A percentile compares a stretch with the other conserved stretches of the same genome.
Evolutionary conservation across 2,797 vertebrate genomes (phyloP).

Genomic region (Oreochromis grahami): DNA sequence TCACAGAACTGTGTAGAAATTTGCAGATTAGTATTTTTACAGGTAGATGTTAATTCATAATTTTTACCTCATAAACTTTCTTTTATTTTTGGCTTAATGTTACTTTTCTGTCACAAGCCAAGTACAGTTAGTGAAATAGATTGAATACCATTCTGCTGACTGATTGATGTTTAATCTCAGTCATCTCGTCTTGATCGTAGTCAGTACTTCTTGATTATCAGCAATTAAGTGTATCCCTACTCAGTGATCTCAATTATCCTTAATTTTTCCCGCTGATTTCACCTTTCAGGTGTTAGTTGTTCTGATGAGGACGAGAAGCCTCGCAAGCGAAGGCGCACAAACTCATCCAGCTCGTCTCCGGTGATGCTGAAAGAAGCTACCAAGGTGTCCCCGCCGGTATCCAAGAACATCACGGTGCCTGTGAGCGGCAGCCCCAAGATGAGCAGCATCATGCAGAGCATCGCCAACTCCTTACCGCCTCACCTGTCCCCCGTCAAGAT

Average conservation of each 20-base stretch:
- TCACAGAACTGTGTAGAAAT: not conserved
- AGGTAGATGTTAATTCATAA: not conserved
- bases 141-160: not conserved
- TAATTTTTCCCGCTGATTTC: accelerated
- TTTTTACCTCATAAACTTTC: not conserved
- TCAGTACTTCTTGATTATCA: not conserved
- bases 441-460: conserved; percentile 99
- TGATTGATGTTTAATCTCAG: not conserved
- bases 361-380: conserved; percentile 94
- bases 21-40: not conserved
- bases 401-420: conserved; percentile 90
- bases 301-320: conserved; percentile 98
- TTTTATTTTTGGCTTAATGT: not conserved
- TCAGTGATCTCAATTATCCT: not conserved
- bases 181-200: not conserved
- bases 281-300: conserved; percentile 89
- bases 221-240: not conserved
- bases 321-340: conserved; percentile 93
- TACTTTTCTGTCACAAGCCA: not conserved
- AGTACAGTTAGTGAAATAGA: not conserved
- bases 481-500: conserved; percentile 99
- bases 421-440: conserved; percentile 95
- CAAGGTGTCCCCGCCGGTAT: conserved; percentile 83
- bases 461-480: conserved; percentile 95
- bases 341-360: conserved; percentile 93